phyloP scores from a whole-genome alignment of 2,113 vertebrate genomes.

The Cygnus buccinator region DNA sequence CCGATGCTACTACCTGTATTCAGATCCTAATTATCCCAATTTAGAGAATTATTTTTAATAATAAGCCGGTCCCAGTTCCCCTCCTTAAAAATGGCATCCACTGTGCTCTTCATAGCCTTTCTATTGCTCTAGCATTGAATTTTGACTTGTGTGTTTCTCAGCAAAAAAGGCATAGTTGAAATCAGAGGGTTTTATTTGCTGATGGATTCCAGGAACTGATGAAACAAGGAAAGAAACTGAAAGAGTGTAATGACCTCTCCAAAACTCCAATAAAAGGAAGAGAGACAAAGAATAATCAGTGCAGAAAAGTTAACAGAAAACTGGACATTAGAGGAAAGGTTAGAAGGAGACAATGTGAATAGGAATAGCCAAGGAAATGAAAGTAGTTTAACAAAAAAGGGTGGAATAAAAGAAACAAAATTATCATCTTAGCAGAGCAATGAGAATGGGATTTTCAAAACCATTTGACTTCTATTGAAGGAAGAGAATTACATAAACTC shows the following conservation, averaged over 20 bases:
- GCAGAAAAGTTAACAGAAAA: constrained; percentile 19
- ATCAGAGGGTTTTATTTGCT: background rate
- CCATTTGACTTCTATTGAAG: background rate
- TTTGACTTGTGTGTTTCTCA: background rate
- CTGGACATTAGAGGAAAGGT: background rate
- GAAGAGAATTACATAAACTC: background rate
- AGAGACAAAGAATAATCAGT: background rate
- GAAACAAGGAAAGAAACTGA: background rate
- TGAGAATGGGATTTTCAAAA: background rate
- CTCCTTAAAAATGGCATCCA: background rate
- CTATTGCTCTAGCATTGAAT: background rate
- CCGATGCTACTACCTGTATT: background rate
- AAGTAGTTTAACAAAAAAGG: background rate
- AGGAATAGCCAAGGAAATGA: background rate
- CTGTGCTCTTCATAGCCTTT: background rate
- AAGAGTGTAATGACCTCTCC: background rate
- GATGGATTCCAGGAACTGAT: background rate
- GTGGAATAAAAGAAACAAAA: background rate
- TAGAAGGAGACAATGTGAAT: background rate
- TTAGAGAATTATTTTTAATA: background rate
- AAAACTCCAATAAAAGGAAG: constrained; percentile 3
- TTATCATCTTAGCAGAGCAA: background rate
- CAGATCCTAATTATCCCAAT: background rate
- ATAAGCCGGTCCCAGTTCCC: background rate
- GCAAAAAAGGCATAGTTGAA: background rate